Conservation (phyloP, 37 sponge, comb jelly and placozoan species). For the Agelas oroides region DNA sequence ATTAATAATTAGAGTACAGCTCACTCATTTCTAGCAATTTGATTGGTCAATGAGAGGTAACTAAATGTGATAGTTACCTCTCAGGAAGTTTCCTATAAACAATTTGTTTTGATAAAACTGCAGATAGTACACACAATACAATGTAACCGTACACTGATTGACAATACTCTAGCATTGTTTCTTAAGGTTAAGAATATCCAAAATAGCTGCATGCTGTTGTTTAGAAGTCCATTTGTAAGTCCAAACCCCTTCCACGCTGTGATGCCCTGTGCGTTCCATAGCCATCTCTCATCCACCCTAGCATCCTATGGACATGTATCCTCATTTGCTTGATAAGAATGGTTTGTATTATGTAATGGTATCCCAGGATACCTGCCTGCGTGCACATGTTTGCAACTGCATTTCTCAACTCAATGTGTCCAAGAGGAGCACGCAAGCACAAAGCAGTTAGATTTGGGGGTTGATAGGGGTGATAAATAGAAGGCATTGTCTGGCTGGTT, state of each 20-base stretch:
- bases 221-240: constrained; percentile 27
- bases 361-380: constrained; percentile 30
- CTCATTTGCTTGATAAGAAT: constrained; percentile 33
- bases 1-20: no score
- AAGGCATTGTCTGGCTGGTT: constrained; percentile 17
- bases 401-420: neutral
- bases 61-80: no score
- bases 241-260: constrained; percentile 31
- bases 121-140: no score
- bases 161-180: no score
- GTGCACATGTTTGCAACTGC: neutral
- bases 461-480: constrained; percentile 1
- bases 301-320: constrained; percentile 10
- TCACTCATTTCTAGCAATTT: no score
- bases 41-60: no score
- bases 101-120: no score
- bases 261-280: constrained; percentile 56
- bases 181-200: constrained; percentile 2
- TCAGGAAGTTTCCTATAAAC: no score
- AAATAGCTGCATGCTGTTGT: constrained; percentile 10
- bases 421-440: constrained; percentile 18
- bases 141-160: no score
- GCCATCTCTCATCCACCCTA: constrained; percentile 40
- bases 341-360: constrained; percentile 30
- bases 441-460: neutral